Evolutionary conservation across 2,113 vertebrate genomes (phyloP).

Genomic region (Macrotus californicus): DNA sequence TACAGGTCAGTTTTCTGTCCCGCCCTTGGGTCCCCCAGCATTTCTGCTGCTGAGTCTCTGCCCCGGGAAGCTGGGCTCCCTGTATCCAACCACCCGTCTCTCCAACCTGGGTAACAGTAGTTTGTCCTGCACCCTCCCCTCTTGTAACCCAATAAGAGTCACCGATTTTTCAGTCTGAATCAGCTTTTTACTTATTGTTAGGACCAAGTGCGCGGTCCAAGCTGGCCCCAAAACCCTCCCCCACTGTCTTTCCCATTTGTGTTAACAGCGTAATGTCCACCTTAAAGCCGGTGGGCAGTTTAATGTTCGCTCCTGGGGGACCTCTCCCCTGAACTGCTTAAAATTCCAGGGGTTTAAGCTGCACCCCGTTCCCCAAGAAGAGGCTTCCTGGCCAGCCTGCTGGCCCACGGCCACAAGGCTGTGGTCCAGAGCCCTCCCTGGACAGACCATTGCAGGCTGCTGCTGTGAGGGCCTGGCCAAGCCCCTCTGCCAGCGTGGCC

Average conservation of each 20-base stretch:
- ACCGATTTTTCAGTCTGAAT: not conserved
- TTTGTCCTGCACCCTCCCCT: not conserved
- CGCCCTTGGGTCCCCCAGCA: not conserved
- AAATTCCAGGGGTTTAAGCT: not conserved
- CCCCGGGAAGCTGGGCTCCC: not conserved
- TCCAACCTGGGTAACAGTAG: not conserved
- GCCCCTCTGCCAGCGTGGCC: rapidly evolving
- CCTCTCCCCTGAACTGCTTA: not conserved
- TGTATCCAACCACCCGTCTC: not conserved
- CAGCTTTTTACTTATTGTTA: not conserved
- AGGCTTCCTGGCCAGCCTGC: not conserved
- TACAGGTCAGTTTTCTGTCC: not conserved
- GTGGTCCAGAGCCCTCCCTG: not conserved
- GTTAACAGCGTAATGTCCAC: too few relatives aligned
- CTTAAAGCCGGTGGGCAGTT: not conserved
- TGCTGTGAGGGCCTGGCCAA: not conserved
- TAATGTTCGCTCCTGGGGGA: not conserved
- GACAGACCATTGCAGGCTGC: too few relatives aligned
- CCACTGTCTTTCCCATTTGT: not conserved
- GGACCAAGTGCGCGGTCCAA: not conserved
- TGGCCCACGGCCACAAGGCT: rapidly evolving
- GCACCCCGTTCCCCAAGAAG: too few relatives aligned
- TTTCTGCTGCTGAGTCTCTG: not conserved
- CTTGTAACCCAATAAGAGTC: not conserved
- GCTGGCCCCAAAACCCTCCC: not conserved